Conservation (phyloP, 2,113 vertebrate genomes). For the Nerophis ophidion region DNA sequence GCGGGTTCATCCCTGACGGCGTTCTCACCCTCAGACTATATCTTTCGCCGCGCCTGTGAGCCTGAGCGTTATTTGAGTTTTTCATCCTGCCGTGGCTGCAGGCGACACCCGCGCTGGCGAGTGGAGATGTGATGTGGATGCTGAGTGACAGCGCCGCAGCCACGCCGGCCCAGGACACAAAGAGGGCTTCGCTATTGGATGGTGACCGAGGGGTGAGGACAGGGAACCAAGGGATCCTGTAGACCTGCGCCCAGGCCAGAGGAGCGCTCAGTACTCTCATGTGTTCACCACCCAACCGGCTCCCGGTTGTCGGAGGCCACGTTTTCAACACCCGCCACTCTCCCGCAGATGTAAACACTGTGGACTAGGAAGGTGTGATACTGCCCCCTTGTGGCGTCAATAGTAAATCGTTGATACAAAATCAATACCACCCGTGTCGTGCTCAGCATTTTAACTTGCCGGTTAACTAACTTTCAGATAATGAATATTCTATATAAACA, state of each 20-base stretch:
- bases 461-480: no score
- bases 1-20: slow-evolving; percentile 16
- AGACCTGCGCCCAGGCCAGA: neutral
- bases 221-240: neutral
- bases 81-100: slow-evolving; percentile 16
- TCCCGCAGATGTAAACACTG: no score
- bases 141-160: slow-evolving; percentile 22
- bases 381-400: no score
- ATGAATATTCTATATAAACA: no score
- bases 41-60: slow-evolving; percentile 33
- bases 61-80: slow-evolving; percentile 26
- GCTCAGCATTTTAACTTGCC: no score
- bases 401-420: no score
- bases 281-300: no score
- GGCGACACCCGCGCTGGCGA: slow-evolving; percentile 21
- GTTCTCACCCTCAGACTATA: slow-evolving; percentile 22
- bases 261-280: no score
- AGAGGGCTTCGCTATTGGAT: slow-evolving; percentile 40
- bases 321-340: no score
- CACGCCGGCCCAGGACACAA: slow-evolving; percentile 10
- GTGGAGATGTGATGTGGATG: slow-evolving; percentile 27
- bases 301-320: no score
- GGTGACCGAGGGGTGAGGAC: slow-evolving; percentile 16
- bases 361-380: no score
- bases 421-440: no score